phyloP scores from a whole-genome alignment of 2,797 vertebrate genomes.

The Cryptoprocta ferox region DNA sequence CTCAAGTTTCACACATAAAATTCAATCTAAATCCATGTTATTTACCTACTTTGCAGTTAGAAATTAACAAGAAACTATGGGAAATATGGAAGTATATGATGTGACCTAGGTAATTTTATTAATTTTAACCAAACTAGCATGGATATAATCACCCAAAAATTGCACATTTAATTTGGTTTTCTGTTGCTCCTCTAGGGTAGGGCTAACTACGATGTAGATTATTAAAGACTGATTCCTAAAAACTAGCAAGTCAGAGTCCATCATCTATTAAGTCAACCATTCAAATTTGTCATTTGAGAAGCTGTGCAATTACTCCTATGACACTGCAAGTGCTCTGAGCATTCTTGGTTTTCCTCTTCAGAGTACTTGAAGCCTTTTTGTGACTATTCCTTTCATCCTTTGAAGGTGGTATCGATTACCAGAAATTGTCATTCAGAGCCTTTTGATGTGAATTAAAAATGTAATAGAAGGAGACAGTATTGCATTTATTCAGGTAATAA shows the following conservation, averaged over 20 bases:
- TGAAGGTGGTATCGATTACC: not conserved
- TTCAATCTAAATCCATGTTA: not conserved
- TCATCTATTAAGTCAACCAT: not conserved
- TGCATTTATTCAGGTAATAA: conserved; percentile 39
- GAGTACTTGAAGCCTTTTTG: not conserved
- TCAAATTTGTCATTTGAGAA: conserved; percentile 18
- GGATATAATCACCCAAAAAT: not conserved
- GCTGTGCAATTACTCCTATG: not conserved
- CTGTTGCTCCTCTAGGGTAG: not conserved
- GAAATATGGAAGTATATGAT: not conserved
- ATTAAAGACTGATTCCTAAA: conserved; percentile 37
- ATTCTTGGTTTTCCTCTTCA: conserved; percentile 12
- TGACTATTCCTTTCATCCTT: not conserved
- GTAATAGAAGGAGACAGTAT: not conserved
- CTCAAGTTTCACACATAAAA: not conserved
- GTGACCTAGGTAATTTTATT: not conserved
- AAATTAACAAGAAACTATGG: not conserved
- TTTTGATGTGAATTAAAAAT: conserved; percentile 28
- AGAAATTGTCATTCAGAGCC: conserved; percentile 45
- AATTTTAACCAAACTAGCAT: conserved; percentile 1
- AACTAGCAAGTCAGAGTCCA: not conserved
- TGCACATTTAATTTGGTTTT: conserved; percentile 21
- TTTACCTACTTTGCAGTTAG: not conserved
- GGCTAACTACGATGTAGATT: not conserved
- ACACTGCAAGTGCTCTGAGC: not conserved